Percentiles rank a stretch among this genome's conserved stretches.
Conservation (phyloP, 2,888 invertebrate genomes). For the Phaonia tiefii region DNA sequence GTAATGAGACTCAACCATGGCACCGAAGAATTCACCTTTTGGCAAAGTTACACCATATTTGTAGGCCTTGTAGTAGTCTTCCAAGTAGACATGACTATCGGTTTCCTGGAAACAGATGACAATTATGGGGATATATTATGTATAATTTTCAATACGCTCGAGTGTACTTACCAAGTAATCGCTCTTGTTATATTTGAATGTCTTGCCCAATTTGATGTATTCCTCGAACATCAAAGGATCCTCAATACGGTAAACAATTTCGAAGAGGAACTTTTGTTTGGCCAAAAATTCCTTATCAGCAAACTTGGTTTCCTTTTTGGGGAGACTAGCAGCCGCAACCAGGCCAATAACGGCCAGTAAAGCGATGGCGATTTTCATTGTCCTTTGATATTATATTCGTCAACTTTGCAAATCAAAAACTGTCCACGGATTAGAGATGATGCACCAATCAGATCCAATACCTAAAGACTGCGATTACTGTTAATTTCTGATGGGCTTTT, state of each 20-base stretch:
- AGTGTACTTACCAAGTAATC: slow-evolving; percentile 62
- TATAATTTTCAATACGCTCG: neutral
- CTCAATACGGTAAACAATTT: slow-evolving; percentile 71
- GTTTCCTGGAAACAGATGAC: slow-evolving; percentile 66
- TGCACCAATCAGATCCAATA: slow-evolving; percentile 68
- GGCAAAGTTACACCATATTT: slow-evolving; percentile 80
- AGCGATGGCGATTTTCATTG: slow-evolving; percentile 69
- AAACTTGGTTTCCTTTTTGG: slow-evolving; percentile 69
- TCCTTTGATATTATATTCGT: slow-evolving; percentile 46
- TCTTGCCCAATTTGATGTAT: slow-evolving; percentile 78
- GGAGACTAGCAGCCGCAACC: slow-evolving; percentile 64
- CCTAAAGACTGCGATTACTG: slow-evolving; percentile 71
- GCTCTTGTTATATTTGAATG: slow-evolving; percentile 79
- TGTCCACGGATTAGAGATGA: slow-evolving; percentile 63
- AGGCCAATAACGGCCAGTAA: slow-evolving; percentile 70
- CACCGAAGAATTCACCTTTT: slow-evolving; percentile 82
- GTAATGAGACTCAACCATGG: slow-evolving; percentile 80
- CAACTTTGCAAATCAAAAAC: slow-evolving; percentile 54
- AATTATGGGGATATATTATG: neutral
- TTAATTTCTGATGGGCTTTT: neutral
- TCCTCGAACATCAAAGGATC: slow-evolving; percentile 74
- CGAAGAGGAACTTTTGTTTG: slow-evolving; percentile 74
- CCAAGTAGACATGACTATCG: slow-evolving; percentile 69
- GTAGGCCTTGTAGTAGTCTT: slow-evolving; percentile 68
- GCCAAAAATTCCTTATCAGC: slow-evolving; percentile 73